A percentile compares a stretch with the other conserved stretches of the same genome.
Conservation (phyloP, 1,140 invertebrate genomes). For the Globodera rostochiensis region DNA sequence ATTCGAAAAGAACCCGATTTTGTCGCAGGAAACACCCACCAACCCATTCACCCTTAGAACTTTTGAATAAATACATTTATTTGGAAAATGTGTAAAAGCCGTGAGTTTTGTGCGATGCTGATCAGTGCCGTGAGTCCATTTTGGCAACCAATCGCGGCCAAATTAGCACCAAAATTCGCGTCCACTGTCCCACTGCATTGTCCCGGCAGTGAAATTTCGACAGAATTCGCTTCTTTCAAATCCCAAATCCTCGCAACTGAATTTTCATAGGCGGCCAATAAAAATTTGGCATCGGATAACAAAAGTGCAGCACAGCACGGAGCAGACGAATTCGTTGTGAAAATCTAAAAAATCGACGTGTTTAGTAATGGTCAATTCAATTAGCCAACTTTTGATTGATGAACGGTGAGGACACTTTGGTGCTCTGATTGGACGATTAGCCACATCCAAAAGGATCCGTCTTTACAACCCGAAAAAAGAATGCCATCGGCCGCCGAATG, state of each 20-base stretch:
- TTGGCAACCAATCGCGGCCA: constrained; percentile 43
- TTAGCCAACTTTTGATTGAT: constrained; percentile 35
- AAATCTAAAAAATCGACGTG: constrained; percentile 36
- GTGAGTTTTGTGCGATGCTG: constrained; percentile 36
- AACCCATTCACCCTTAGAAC: not conserved
- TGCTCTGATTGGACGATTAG: constrained; percentile 7
- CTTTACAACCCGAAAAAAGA: constrained; percentile 37
- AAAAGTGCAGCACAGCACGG: constrained; percentile 33
- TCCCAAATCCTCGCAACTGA: constrained; percentile 39
- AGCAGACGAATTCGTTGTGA: constrained; percentile 26
- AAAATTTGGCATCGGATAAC: constrained; percentile 39
- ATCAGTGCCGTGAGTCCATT: constrained; percentile 37
- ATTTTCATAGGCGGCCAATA: constrained; percentile 37
- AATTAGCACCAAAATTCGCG: constrained; percentile 6
- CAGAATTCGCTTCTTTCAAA: constrained; percentile 33
- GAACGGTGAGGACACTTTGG: constrained; percentile 1
- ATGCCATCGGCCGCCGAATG: constrained; percentile 38
- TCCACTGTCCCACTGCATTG: constrained; percentile 33
- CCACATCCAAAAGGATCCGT: constrained; percentile 46
- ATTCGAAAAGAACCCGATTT: too few species aligned
- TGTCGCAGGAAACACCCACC: not conserved
- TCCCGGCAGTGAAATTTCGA: constrained; percentile 23
- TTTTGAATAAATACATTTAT: constrained; percentile 8
- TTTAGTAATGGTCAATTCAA: not conserved
- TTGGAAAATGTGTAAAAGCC: constrained; percentile 25